Base-by-base conservation (phyloP, 2,888 invertebrate species). In the Conomelus anceps region DNA sequence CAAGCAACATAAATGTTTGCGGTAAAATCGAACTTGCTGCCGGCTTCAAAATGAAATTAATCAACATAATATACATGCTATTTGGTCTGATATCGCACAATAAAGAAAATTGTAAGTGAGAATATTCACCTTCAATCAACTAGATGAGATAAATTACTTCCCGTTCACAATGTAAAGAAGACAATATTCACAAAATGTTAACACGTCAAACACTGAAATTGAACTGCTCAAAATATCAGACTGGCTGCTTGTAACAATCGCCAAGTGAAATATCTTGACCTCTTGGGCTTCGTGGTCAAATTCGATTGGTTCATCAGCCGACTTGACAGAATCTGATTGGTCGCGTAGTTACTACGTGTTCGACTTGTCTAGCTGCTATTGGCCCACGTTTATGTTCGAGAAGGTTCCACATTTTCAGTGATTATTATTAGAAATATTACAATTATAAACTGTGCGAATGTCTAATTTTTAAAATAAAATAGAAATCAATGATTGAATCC, bases 281-380 rank as follows among this genome's bases (percentile, higher is more conserved):
- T 90, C 90, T 89, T 89, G 88, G 22, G 13, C 26, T 86, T 86
- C 86, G 86, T 86, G 86, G 23, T 86, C 22, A 22, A 41, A 89
- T 41, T 86, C 22, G 85, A 87, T 88, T 85, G 87, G 85, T 89
- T 88, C 88, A 89, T 88, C 26, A 24, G 24, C 0, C 24, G 24
- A 24, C 86, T 26, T 23, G 24, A 90, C 88, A 89, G 85, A 88
- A 88, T 89, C 41, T 26, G 11, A 88, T 23, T 92, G 91, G 95
- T 95, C 95, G 94, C 95, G 91, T 92, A 92, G 92, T 91, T 92
- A 92, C 34, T 91, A 93, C 63, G 20, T 63, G 13, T 63, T 92
- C 93, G 94, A 95, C 95, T 95, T 95, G 96, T 94, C 95, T 92
- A 86, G 29, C 91, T 91, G 87, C 92, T 91, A 96, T 96, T 96